phyloP scores from a whole-genome alignment of 2,113 vertebrate species.

The Microcebus griseorufus region DNA sequence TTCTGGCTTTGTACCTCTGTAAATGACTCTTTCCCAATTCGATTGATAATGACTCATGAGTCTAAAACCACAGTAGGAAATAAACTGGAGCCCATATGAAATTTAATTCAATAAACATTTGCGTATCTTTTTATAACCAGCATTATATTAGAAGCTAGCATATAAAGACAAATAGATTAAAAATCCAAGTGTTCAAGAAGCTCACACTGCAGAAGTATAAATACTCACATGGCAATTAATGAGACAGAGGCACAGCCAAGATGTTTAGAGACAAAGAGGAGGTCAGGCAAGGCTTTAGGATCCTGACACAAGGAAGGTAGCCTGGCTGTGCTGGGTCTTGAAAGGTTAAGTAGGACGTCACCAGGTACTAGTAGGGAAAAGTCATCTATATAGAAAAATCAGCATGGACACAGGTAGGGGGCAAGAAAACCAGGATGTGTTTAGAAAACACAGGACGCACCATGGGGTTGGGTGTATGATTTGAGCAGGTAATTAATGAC shows the following conservation, averaged over 20 bases:
- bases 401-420: not conserved
- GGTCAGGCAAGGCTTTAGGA: not conserved
- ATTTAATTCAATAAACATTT: slow-evolving; percentile 42
- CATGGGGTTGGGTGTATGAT: not conserved
- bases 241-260: not conserved
- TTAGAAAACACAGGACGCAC: not conserved
- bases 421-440: not conserved
- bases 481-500: not conserved
- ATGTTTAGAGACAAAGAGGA: not conserved
- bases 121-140: not conserved
- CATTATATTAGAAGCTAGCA: not conserved
- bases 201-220: not conserved
- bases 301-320: not conserved
- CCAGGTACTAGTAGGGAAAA: not conserved
- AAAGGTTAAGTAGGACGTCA: not conserved
- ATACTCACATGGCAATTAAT: not conserved
- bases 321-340: not conserved
- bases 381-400: not conserved
- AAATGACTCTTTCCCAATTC: slow-evolving; percentile 34
- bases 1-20: slow-evolving; percentile 57
- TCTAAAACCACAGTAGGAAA: slow-evolving; percentile 24
- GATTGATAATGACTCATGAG: slow-evolving; percentile 46
- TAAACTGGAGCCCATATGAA: not conserved
- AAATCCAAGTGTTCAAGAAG: not conserved
- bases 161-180: slow-evolving; percentile 28